Evolutionary conservation across 2,113 vertebrate species (phyloP).

Genomic region (Labeo catla): DNA sequence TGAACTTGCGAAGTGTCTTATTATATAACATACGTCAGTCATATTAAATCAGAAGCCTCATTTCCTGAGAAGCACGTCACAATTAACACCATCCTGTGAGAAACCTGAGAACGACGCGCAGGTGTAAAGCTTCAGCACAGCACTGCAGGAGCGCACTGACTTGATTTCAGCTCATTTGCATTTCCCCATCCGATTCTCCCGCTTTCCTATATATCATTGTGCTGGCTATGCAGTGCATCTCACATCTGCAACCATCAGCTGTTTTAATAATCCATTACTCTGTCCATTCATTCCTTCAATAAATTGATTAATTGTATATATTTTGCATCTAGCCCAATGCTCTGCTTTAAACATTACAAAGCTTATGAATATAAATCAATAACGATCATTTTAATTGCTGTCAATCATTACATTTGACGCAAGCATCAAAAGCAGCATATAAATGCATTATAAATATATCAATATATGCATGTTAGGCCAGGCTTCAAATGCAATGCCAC

Average conservation of each 20-base stretch:
- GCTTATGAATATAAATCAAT: not conserved
- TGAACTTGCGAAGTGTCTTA: not conserved
- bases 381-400: not conserved
- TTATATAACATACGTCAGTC: constrained; percentile 7
- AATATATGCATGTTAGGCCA: not conserved
- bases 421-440: not conserved
- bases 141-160: not conserved
- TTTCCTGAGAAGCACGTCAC: constrained; percentile 31
- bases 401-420: not conserved
- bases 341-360: not conserved
- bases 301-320: not conserved
- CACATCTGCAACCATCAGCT: not conserved
- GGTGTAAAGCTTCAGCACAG: constrained; percentile 8
- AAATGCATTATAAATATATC: too few species aligned
- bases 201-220: not conserved
- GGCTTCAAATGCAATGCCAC: not conserved
- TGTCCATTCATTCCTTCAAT: not conserved
- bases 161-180: constrained; percentile 23
- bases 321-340: not conserved
- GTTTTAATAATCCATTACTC: not conserved
- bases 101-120: constrained; percentile 1
- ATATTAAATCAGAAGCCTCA: constrained; percentile 30
- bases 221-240: not conserved
- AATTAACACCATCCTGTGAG: constrained; percentile 32
- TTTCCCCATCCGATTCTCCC: not conserved